These are phyloP conservation scores for Coracias cyanogaster DNA, from an alignment of 2,797 vertebrate genomes.

Conservation along the genomic window DNA sequence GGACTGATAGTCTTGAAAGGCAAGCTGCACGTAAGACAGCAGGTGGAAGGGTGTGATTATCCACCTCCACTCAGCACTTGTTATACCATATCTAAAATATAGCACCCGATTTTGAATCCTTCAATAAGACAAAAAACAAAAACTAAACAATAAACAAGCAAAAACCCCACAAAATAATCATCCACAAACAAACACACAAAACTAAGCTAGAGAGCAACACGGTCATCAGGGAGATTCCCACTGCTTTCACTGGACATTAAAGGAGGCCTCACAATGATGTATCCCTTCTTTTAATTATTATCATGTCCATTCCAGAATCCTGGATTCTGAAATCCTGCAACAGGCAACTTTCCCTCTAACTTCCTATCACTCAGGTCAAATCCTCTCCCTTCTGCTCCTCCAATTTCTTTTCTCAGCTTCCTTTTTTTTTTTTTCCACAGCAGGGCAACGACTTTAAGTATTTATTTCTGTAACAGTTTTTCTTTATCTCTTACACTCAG, in stretches of 20 bases:
- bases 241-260: neutral
- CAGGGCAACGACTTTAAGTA: accelerated
- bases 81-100: accelerated
- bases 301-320: neutral
- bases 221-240: neutral
- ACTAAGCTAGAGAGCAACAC: neutral
- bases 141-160: neutral
- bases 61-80: neutral
- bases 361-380: neutral
- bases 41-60: neutral
- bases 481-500: neutral
- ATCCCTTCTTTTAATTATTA: neutral
- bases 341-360: neutral
- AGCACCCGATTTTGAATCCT: neutral
- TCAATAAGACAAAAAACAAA: neutral
- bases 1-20: neutral
- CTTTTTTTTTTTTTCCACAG: neutral
- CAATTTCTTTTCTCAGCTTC: neutral
- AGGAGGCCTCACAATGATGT: neutral
- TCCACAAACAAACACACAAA: neutral
- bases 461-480: neutral
- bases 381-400: neutral
- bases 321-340: neutral
- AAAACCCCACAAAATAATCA: neutral
- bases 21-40: neutral